phyloP scores from a whole-genome alignment of 2,113 vertebrate species.

The Gorilla gorilla region DNA sequence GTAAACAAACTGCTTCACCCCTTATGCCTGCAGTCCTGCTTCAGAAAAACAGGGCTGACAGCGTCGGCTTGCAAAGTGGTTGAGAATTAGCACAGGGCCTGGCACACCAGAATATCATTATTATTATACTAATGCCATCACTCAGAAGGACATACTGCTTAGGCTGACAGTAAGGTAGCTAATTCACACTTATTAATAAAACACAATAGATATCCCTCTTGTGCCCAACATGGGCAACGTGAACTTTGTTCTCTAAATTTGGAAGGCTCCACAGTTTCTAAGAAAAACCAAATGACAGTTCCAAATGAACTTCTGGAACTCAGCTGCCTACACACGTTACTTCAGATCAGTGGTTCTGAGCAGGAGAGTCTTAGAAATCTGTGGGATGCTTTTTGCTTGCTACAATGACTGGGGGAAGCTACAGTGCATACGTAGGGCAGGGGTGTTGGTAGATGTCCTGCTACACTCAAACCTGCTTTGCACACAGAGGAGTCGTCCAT shows the following conservation, averaged over 20 bases:
- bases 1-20: not conserved
- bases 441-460: not conserved
- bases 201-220: not conserved
- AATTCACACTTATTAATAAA: not conserved
- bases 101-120: not conserved
- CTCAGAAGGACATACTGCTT: not conserved
- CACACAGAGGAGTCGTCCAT: not conserved
- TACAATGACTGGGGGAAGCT: not conserved
- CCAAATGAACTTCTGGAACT: constrained; percentile 7
- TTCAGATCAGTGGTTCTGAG: not conserved
- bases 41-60: not conserved
- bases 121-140: not conserved
- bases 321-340: not conserved
- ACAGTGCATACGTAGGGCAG: not conserved
- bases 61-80: not conserved
- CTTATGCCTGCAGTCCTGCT: not conserved
- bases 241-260: not conserved
- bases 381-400: not conserved
- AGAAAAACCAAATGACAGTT: constrained; percentile 15
- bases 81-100: not conserved
- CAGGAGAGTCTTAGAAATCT: not conserved
- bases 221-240: not conserved
- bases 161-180: not conserved
- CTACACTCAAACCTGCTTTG: not conserved
- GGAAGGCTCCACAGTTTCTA: constrained; percentile 7